Percentiles rank a stretch among this genome's conserved stretches.
phyloP scores from a whole-genome alignment of 2,113 vertebrate genomes.

The Alexandromys fortis region DNA sequence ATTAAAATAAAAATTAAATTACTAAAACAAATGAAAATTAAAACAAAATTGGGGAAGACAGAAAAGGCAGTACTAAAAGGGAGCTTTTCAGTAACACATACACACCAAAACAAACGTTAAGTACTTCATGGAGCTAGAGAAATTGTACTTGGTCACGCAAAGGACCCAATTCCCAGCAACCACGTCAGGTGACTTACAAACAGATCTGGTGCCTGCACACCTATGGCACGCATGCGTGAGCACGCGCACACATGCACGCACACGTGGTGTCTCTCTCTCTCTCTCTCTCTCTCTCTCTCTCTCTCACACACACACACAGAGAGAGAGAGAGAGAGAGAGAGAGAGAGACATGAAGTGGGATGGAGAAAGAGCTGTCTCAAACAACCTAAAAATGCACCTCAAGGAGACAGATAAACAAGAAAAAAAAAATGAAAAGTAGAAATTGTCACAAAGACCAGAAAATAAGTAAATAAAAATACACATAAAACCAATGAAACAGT shows the following conservation, averaged over 20 bases:
- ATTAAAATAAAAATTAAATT: neutral
- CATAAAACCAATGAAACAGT: neutral
- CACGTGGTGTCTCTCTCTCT: too few relatives aligned
- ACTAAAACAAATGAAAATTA: neutral
- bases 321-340: too few relatives aligned
- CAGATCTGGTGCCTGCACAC: neutral
- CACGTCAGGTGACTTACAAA: neutral
- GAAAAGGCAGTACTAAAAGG: neutral
- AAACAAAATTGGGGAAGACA: neutral
- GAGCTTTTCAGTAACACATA: neutral
- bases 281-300: too few relatives aligned
- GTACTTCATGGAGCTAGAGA: neutral
- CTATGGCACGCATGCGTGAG: neutral
- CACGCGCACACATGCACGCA: too few relatives aligned
- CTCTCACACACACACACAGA: neutral
- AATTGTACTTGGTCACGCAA: neutral
- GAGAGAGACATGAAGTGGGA: neutral
- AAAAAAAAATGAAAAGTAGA: neutral
- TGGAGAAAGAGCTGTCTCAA: neutral
- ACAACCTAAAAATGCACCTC: neutral
- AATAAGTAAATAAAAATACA: neutral
- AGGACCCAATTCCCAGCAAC: neutral
- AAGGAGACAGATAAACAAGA: neutral
- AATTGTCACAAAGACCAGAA: neutral
- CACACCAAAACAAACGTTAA: neutral